Base-by-base conservation (phyloP, 2,797 vertebrate genomes). In the Sorex maritimensis region DNA sequence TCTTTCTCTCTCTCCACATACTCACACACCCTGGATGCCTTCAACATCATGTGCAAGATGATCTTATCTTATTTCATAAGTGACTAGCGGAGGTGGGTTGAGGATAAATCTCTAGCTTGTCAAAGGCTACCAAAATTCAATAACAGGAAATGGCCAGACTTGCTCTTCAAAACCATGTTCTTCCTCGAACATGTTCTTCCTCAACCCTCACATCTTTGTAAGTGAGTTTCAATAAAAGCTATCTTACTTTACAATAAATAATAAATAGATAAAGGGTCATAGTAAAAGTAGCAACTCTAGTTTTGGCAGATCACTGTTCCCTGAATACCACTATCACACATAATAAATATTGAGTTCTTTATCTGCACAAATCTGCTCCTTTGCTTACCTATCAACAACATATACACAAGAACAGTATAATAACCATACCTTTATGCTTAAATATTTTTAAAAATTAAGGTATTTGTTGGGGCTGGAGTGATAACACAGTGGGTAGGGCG, bases 221-320 rank as follows among this genome's bases (percentile, higher is more conserved):
- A 44, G 41, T 44, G 41, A 44, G 41, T 44, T 44, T 44, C 13
- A 52, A 52, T 52, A 52, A 52, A 52, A 52, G 49, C 49, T 52
- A 52, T 11, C 49, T 46, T 79, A 30, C 80, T 75, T 73, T 79
- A 23, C 78, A 63, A 68, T 73, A 95, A 95, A 73, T 12, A 87
- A 44, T 80, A 21, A 52, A 52, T 52, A 52, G 11, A 61, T 61
- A 61, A 58, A 61, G 2, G 19, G 11, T 81, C 12, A 79, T 80
- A 38, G 4, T 49, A 58, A 9, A 92, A 17, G 24, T 21, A 88
- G 38, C 26, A 88, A 61, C 14, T 80, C 13, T 44, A 44, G 6
- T 28, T 0, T 71, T 89, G 49, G 8, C 28, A 78, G 58, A 23
- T 69, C 28, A 13, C 26, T 52, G 11, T 5, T 26, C 6, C 17